phyloP scores from a whole-genome alignment of 2,113 vertebrate genomes.

The Hylia prasina region DNA sequence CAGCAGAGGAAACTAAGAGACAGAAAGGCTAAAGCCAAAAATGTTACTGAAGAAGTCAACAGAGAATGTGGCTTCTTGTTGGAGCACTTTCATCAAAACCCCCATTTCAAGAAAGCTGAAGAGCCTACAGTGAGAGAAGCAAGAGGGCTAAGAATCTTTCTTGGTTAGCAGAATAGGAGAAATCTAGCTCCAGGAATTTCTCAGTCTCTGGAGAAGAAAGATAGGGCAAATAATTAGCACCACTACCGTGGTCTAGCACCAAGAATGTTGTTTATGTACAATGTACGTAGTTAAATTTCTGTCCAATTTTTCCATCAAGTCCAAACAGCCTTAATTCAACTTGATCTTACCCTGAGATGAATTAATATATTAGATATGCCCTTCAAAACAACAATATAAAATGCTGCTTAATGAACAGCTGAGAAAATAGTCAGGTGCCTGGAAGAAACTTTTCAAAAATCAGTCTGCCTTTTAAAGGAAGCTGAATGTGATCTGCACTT shows the following conservation, averaged over 20 bases:
- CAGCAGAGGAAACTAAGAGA: background rate
- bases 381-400: background rate
- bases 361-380: background rate
- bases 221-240: background rate
- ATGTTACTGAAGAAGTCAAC: background rate
- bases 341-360: background rate
- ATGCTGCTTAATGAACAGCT: background rate
- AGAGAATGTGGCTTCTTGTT: background rate
- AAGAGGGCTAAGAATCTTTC: background rate
- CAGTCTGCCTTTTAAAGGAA: background rate
- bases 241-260: background rate
- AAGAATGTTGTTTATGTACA: background rate
- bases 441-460: background rate
- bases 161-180: background rate
- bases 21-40: background rate
- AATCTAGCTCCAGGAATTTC: background rate
- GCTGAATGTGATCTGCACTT: background rate
- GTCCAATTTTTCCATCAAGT: background rate
- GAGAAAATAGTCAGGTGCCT: background rate
- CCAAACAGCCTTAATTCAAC: background rate
- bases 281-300: background rate
- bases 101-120: background rate
- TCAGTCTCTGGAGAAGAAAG: constrained; percentile 5
- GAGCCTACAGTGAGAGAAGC: fast-evolving
- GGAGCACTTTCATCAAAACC: background rate